phyloP scores from a whole-genome alignment of 2,113 vertebrate genomes.

The Microtus oregoni region DNA sequence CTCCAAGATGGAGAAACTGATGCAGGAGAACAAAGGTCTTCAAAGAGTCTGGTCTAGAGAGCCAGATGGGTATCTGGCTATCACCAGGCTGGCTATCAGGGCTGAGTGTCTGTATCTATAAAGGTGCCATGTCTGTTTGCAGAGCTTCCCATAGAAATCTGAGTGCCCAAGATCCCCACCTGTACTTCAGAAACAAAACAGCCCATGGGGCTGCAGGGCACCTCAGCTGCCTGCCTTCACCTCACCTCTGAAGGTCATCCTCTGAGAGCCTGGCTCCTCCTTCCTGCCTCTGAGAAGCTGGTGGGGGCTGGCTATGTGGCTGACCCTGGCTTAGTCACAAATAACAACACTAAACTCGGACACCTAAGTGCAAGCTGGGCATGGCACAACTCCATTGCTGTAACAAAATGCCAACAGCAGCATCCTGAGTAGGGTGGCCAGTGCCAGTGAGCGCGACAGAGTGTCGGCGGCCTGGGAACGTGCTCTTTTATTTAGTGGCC shows the following conservation, averaged over 20 bases:
- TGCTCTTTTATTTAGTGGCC: not conserved
- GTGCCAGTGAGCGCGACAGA: not conserved
- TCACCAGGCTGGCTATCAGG: not conserved
- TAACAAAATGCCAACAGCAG: not conserved
- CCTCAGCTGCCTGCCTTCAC: not conserved
- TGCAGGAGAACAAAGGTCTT: not conserved
- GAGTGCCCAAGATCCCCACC: not conserved
- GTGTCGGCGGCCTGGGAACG: not conserved
- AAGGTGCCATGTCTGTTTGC: not conserved
- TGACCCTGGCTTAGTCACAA: not conserved
- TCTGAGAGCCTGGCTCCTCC: not conserved
- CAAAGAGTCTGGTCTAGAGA: not conserved
- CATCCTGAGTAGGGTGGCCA: not conserved
- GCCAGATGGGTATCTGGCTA: not conserved
- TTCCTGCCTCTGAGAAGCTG: not conserved
- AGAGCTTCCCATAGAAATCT: not conserved
- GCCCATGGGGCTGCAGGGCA: not conserved
- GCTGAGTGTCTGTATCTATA: not conserved
- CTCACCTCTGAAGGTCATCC: not conserved
- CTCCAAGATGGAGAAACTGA: not conserved
- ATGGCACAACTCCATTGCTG: not conserved
- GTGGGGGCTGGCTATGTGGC: not conserved
- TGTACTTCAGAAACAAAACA: not conserved
- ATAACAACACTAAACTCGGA: not conserved
- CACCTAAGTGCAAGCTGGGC: not conserved